These are phyloP conservation scores for Falco naumanni DNA, from an alignment of 2,797 vertebrate species.

Conservation along the genomic window DNA sequence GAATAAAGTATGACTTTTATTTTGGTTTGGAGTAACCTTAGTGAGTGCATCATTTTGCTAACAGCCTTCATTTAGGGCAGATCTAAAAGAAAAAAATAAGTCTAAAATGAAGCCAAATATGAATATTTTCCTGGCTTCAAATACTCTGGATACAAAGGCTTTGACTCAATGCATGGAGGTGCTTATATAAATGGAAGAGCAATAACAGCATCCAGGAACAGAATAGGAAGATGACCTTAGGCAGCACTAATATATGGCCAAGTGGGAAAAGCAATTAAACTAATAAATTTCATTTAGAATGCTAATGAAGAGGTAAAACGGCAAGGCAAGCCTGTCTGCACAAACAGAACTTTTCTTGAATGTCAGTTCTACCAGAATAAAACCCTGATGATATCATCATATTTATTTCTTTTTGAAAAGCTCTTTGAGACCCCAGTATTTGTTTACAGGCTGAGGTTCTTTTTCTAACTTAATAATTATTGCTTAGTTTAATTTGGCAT, in stretches of 20 bases:
- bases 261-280: neutral
- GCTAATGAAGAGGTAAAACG: neutral
- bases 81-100: neutral
- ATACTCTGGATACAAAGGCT: neutral
- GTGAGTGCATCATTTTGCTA: neutral
- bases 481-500: neutral
- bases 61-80: neutral
- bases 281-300: neutral
- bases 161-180: neutral
- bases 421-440: neutral
- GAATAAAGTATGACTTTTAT: neutral
- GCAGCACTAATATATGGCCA: neutral
- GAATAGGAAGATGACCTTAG: neutral
- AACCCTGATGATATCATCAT: accelerated
- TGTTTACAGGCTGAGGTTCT: neutral
- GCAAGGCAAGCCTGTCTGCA: neutral
- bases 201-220: neutral
- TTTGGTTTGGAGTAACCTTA: neutral
- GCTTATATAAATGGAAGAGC: neutral
- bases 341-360: neutral
- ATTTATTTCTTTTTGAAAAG: neutral
- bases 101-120: neutral
- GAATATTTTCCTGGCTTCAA: neutral
- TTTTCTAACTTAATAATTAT: neutral
- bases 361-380: neutral